Evolutionary conservation across 2,797 vertebrate species (phyloP).

Genomic region (Geotrypetes seraphini): DNA sequence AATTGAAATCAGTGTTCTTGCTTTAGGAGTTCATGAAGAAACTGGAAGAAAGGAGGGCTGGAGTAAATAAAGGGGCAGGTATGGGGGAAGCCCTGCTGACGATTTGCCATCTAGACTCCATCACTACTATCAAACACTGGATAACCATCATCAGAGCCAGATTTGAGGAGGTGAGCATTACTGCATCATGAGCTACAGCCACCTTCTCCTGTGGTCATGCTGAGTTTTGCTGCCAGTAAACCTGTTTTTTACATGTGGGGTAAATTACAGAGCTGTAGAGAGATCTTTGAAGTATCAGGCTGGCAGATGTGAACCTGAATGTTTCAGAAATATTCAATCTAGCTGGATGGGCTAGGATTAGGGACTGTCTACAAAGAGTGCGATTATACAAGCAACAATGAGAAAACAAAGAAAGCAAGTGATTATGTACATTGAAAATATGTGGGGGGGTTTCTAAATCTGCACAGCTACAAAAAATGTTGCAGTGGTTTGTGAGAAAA

Average conservation of each 20-base stretch:
- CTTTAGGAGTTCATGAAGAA: conserved; percentile 90
- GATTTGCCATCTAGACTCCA: conserved; percentile 94
- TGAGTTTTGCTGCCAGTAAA: neutral
- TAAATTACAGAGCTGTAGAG: conserved; percentile 17
- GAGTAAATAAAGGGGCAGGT: conserved; percentile 76
- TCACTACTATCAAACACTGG: conserved; percentile 98
- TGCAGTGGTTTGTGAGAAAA: too few relatives aligned
- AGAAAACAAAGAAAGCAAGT: too few relatives aligned
- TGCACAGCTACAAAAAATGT: too few relatives aligned
- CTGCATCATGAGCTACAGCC: too few relatives aligned
- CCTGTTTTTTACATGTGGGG: neutral
- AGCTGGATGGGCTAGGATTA: too few relatives aligned
- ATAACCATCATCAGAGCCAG: conserved; percentile 96
- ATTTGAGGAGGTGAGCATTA: conserved; percentile 86
- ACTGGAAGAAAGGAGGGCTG: conserved; percentile 83
- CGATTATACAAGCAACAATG: too few relatives aligned
- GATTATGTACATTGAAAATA: too few relatives aligned
- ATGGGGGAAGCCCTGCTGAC: conserved; percentile 87
- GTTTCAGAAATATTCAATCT: too few relatives aligned
- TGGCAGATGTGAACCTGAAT: conserved; percentile 1
- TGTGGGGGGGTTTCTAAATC: too few relatives aligned
- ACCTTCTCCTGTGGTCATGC: neutral
- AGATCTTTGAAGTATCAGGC: neutral
- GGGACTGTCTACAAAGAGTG: too few relatives aligned
- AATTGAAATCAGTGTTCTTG: conserved; percentile 19